Percentiles rank a stretch among this genome's conserved stretches.
Evolutionary conservation across 1,140 invertebrate genomes (phyloP).

Genomic region (Cydia pomonella): DNA sequence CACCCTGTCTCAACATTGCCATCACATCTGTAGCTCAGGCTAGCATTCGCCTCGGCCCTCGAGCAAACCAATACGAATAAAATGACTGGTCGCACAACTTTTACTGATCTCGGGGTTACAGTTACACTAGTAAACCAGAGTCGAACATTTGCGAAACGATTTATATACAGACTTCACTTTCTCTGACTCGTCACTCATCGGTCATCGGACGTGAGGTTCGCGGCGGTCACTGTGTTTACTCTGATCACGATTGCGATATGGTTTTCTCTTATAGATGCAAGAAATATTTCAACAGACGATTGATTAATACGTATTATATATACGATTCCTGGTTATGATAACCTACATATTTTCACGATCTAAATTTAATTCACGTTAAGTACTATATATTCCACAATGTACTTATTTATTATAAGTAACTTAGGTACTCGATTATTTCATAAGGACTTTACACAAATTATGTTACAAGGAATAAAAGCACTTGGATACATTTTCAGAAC

Average conservation of each 20-base stretch:
- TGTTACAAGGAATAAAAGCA: no score
- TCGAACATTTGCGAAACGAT: neutral
- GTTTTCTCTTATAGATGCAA: constrained; percentile 2
- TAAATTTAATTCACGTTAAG: neutral
- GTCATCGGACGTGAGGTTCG: constrained; percentile 1
- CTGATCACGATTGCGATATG: neutral
- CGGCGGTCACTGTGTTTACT: neutral
- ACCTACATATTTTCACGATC: neutral
- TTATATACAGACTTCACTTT: neutral
- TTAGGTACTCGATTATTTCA: no score
- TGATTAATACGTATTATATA: neutral
- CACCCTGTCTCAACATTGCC: neutral
- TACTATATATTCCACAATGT: no score
- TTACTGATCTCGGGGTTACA: no score
- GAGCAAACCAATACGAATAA: neutral
- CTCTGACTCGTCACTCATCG: neutral
- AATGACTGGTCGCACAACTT: no score
- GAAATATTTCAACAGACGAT: neutral
- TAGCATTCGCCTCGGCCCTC: neutral
- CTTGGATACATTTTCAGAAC: no score
- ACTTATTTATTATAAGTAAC: no score
- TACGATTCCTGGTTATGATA: neutral
- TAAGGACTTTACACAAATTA: no score
- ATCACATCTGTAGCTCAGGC: neutral
- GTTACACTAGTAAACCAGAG: neutral